A percentile compares a stretch with the other conserved stretches of the same genome.
phyloP scores from a whole-genome alignment of 2,888 invertebrate species.

The Nomada fabriciana region DNA sequence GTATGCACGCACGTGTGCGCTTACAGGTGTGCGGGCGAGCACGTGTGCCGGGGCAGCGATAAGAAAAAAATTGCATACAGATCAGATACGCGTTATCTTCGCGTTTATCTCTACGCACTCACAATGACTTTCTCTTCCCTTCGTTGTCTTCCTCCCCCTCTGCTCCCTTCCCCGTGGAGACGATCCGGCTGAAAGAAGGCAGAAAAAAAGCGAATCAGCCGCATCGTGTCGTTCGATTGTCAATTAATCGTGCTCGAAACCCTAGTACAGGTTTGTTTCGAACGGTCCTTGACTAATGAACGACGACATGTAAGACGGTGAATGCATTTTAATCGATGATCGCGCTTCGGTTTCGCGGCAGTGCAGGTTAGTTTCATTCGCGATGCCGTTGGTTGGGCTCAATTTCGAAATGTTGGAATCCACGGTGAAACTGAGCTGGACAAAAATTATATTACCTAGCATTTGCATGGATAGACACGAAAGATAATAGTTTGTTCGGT shows the following conservation, averaged over 20 bases:
- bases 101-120: constrained; percentile 59
- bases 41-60: constrained; percentile 49
- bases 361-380: neutral
- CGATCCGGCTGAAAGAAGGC: neutral
- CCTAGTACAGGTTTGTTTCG: constrained; percentile 19
- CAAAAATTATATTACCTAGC: too few species aligned
- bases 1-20: neutral
- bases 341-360: neutral
- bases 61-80: constrained; percentile 59
- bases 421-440: too few species aligned
- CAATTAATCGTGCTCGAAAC: constrained; percentile 48
- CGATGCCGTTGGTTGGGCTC: neutral
- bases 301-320: neutral
- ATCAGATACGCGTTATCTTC: constrained; percentile 65
- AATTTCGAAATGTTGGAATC: too few species aligned
- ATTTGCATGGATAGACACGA: too few species aligned
- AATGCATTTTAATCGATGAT: constrained; percentile 19
- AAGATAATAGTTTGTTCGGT: too few species aligned
- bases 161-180: neutral
- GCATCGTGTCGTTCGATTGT: constrained; percentile 39
- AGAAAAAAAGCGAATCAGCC: constrained; percentile 19
- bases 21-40: constrained; percentile 30
- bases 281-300: constrained; percentile 25
- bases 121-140: constrained; percentile 58
- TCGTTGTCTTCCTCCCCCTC: constrained; percentile 3